A percentile compares a stretch with the other conserved stretches of the same genome.
phyloP scores from a whole-genome alignment of 2,113 vertebrate species.

The Tretioscincus oriximinensis region DNA sequence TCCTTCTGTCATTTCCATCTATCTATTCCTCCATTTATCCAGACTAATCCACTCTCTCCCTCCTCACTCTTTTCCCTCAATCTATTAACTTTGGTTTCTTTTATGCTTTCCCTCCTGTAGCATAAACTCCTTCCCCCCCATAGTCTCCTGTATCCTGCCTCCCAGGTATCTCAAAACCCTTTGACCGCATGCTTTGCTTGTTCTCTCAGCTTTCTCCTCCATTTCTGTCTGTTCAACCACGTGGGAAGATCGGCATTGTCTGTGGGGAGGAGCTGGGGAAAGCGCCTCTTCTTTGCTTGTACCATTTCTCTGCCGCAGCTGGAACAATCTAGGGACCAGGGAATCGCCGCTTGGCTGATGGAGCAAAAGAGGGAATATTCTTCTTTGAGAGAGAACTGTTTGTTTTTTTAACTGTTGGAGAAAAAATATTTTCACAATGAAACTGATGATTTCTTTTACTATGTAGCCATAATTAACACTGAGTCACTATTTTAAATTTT shows the following conservation, averaged over 20 bases:
- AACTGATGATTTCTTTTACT: not conserved
- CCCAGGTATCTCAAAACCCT: constrained; percentile 44
- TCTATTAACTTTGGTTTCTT: constrained; percentile 33
- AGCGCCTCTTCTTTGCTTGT: not conserved
- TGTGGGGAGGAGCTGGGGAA: not conserved
- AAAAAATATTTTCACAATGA: not conserved
- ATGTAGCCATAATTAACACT: not conserved
- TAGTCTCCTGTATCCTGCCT: constrained; percentile 47
- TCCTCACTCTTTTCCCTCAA: not conserved
- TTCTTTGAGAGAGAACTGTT: not conserved
- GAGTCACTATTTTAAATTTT: not conserved
- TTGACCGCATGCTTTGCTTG: constrained; percentile 28
- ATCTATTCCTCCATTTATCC: not conserved
- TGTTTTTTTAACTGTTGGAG: not conserved
- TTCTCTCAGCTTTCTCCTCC: not conserved
- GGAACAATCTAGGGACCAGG: not conserved
- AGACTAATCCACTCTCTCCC: not conserved
- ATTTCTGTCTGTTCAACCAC: not conserved
- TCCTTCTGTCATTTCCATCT: not conserved
- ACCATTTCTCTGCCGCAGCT: not conserved
- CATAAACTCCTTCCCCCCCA: constrained; percentile 43
- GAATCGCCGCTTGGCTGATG: not conserved
- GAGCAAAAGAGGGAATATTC: not conserved
- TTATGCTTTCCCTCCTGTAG: constrained; percentile 51
- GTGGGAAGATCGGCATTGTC: not conserved